Conservation (phyloP, 2,797 vertebrate genomes). For the Poeciliopsis turneri region DNA sequence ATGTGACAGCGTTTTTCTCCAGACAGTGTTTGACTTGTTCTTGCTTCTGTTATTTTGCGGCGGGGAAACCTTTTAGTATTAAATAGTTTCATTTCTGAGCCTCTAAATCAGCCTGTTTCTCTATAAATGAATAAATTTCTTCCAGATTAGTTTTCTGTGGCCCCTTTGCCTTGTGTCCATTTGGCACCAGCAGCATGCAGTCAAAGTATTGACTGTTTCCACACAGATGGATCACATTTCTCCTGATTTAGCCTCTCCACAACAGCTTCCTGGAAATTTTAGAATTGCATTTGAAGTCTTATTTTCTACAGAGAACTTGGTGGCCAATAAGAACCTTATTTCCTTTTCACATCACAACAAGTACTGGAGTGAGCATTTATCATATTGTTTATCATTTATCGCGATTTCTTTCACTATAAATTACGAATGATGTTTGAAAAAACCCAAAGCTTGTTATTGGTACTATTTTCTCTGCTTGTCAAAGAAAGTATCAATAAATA, state of each 20-base stretch:
- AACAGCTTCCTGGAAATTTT: not conserved
- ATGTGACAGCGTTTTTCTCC: not conserved
- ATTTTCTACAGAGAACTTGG: not conserved
- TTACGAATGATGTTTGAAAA: too few relatives aligned
- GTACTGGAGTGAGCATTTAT: not conserved
- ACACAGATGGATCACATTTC: not conserved
- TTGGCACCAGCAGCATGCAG: not conserved
- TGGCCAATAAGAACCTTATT: not conserved
- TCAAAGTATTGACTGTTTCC: not conserved
- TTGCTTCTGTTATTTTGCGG: not conserved
- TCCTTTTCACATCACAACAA: not conserved
- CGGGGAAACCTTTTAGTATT: not conserved
- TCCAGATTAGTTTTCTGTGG: not conserved
- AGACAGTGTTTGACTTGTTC: not conserved
- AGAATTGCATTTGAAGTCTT: not conserved
- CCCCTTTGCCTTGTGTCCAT: not conserved
- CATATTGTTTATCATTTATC: too few relatives aligned
- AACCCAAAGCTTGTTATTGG: too few relatives aligned
- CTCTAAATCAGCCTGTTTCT: not conserved
- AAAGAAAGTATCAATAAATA: too few relatives aligned
- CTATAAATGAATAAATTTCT: not conserved
- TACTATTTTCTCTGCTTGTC: too few relatives aligned
- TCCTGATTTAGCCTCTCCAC: not conserved
- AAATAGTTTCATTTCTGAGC: not conserved
- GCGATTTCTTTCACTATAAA: too few relatives aligned